These are phyloP conservation scores for Acinonyx jubatus DNA, from an alignment of 2,113 vertebrate genomes.

Conservation along the genomic window DNA sequence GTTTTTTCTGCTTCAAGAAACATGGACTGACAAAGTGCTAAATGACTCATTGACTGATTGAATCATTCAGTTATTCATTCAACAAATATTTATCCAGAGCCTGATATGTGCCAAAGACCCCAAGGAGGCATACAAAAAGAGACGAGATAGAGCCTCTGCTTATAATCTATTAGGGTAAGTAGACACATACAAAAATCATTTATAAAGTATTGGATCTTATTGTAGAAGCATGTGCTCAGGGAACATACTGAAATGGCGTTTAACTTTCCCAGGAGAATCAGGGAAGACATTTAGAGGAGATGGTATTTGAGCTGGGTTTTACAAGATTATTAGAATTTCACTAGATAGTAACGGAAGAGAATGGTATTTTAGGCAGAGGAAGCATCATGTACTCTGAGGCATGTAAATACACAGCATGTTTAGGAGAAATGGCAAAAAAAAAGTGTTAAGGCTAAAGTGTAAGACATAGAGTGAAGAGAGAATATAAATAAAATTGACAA, in stretches of 20 bases:
- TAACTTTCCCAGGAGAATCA: neutral
- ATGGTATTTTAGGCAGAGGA: conserved; percentile 13
- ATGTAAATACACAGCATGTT: neutral
- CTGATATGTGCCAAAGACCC: neutral
- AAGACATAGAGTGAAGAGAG: neutral
- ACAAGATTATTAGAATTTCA: neutral
- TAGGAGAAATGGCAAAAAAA: neutral
- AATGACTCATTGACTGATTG: neutral
- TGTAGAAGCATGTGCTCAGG: neutral
- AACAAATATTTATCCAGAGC: neutral
- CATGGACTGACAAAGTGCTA: neutral
- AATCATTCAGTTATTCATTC: conserved; percentile 24
- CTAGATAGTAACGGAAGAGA: neutral
- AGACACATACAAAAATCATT: neutral
- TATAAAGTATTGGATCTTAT: conserved; percentile 4
- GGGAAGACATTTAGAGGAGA: neutral
- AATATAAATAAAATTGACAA: neutral
- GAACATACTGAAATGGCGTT: neutral
- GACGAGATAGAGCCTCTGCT: neutral
- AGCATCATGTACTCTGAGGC: neutral
- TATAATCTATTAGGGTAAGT: neutral
- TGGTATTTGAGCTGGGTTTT: neutral
- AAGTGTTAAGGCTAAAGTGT: neutral
- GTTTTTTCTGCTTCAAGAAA: neutral
- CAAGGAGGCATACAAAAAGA: neutral